phyloP scores from a whole-genome alignment of 2,113 vertebrate genomes.

The Donacobius atricapilla region DNA sequence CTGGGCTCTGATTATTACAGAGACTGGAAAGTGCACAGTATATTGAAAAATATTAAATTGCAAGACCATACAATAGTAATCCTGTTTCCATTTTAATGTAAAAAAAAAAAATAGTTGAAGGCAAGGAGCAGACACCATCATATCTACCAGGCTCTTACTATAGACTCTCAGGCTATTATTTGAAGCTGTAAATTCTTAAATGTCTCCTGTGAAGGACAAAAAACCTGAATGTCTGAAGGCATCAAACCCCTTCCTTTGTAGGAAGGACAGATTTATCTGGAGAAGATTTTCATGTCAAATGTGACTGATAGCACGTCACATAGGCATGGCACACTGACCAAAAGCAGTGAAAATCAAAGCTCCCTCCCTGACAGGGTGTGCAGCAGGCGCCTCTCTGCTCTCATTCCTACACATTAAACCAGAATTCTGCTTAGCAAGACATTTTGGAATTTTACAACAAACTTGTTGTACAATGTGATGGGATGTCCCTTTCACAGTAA shows the following conservation, averaged over 20 bases:
- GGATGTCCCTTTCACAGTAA: background rate
- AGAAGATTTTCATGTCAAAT: background rate
- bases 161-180: background rate
- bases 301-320: background rate
- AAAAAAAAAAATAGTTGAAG: background rate
- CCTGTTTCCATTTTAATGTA: background rate
- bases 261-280: background rate
- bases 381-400: background rate
- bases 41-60: background rate
- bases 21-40: background rate
- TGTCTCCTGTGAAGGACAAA: background rate
- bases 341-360: background rate
- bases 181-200: background rate
- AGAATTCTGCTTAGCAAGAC: background rate
- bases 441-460: background rate
- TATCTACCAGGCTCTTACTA: background rate
- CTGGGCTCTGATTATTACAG: conserved; percentile 7
- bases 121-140: background rate
- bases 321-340: background rate
- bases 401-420: background rate
- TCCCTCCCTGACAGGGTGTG: background rate
- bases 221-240: background rate
- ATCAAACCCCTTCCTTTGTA: background rate
- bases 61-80: background rate
- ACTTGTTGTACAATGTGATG: background rate